Conservation (phyloP, 2,888 invertebrate species). For the Pocota personata region DNA sequence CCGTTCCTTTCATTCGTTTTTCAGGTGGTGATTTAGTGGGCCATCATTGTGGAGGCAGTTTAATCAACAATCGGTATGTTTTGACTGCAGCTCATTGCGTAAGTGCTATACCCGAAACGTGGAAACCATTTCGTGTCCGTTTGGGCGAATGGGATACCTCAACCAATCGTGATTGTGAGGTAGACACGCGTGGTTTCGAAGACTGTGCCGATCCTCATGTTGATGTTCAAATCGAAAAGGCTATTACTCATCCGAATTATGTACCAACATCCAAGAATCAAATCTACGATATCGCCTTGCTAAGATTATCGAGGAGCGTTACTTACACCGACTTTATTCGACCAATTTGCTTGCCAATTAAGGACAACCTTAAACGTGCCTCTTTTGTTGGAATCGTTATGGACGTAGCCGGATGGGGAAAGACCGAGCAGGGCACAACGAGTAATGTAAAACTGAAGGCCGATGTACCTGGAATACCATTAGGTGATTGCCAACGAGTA, state of each 20-base stretch:
- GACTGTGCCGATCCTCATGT: constrained; percentile 86
- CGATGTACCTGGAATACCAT: constrained; percentile 82
- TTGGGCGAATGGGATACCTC: constrained; percentile 81
- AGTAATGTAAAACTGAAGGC: constrained; percentile 85
- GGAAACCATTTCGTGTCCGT: constrained; percentile 84
- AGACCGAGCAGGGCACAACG: constrained; percentile 83
- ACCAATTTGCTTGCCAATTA: constrained; percentile 86
- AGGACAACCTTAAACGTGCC: constrained; percentile 76
- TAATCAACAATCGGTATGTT: constrained; percentile 87
- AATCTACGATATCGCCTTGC: constrained; percentile 88
- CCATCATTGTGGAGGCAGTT: constrained; percentile 89
- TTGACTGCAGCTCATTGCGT: constrained; percentile 91
- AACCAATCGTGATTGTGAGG: constrained; percentile 78
- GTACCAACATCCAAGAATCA: constrained; percentile 85
- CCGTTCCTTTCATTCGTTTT: not conserved
- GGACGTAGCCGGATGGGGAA: constrained; percentile 87
- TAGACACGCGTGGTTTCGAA: constrained; percentile 76
- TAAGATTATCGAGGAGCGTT: constrained; percentile 85
- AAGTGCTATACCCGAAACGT: constrained; percentile 86
- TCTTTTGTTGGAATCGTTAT: constrained; percentile 82
- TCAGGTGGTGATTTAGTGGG: constrained; percentile 79
- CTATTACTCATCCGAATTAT: constrained; percentile 87
- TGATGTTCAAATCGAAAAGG: constrained; percentile 85
- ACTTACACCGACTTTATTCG: constrained; percentile 84
- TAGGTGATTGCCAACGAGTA: constrained; percentile 83